Conservation (phyloP, 1,140 invertebrate genomes). For the Sminthurides bifidus region DNA sequence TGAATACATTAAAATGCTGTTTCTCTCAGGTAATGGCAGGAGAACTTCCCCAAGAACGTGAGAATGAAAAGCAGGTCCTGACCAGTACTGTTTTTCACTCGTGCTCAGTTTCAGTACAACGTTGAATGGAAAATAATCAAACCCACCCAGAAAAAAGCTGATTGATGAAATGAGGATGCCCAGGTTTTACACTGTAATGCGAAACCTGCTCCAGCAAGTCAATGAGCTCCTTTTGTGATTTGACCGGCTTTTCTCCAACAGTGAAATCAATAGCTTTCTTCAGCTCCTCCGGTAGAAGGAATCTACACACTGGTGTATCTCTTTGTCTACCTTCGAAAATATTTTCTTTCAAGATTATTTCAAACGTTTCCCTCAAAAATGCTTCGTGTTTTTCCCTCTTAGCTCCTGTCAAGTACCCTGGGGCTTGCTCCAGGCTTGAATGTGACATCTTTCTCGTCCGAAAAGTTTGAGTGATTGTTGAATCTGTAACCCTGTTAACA, state of each 20-base stretch:
- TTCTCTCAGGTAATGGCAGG: not conserved
- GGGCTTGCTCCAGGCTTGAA: too few species aligned
- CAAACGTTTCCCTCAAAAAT: conserved; percentile 54
- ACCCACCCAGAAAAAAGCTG: conserved; percentile 57
- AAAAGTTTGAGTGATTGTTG: too few species aligned
- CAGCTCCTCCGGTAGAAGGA: conserved; percentile 55
- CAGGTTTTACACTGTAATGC: conserved; percentile 71
- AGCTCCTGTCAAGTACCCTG: conserved; percentile 36
- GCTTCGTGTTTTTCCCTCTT: conserved; percentile 50
- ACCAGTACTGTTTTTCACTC: too few species aligned
- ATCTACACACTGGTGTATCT: conserved; percentile 54
- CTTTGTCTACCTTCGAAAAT: conserved; percentile 60
- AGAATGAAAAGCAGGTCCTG: too few species aligned
- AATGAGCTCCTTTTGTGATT: conserved; percentile 54
- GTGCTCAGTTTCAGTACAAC: too few species aligned
- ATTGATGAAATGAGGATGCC: conserved; percentile 75
- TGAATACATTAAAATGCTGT: not conserved
- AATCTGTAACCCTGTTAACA: too few species aligned
- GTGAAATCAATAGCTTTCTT: conserved; percentile 52
- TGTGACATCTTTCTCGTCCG: too few species aligned
- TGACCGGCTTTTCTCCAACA: conserved; percentile 43
- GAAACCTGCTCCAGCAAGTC: conserved; percentile 53
- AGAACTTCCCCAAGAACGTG: too few species aligned
- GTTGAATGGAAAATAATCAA: too few species aligned
- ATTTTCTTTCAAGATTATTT: conserved; percentile 57